Evolutionary conservation across 2,113 vertebrate genomes (phyloP), one percentile per base, ranked within the genome.

Genomic region (Pedionomus torquatus): DNA sequence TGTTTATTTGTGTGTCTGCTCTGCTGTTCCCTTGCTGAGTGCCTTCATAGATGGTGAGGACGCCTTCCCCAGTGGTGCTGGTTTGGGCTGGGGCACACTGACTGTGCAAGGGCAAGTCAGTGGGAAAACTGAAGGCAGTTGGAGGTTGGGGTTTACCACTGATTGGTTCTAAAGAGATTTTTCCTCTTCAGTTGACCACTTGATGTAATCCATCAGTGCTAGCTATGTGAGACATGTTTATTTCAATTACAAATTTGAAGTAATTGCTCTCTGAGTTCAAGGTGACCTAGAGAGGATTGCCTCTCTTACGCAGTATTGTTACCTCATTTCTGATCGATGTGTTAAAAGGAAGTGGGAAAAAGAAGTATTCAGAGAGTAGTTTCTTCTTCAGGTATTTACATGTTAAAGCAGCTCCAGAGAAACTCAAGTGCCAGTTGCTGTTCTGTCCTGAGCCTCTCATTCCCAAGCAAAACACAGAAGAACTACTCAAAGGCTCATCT

Each of bases 31-130:
- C 3, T 39, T 83, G 57, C 58, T 33, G 33, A 84, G 44, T 71
- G 66, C 13, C 46, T 76, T 54, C 26, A 55, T 2, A 1, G 0
- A 1, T 35, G 24, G 24, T 61, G 46, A 79, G 25, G 0, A 0
- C 3, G 1, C 39, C 41, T 94, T 71, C 25, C 44, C 16, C 24
- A 46, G 7, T 4, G 0, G 7, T 61, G 54, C 49, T 81, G 25
- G 24, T 90, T 78, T 80, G 80, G 44, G 28, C 28, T 58, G 43
- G 26, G 35, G 24, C 57, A 19, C 66, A 68, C 66, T 44, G 26
- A 48, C 39, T 77, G 26, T 75, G 69, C 30, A 64, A 76, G n/a
- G 35, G 28, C 4, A 8, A 41, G 33, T 81, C 26, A 15, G 81
- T 57, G 30, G 46, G 24, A 70, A 92, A 80, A 70, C 23, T 26